Conservation (phyloP, 2,113 vertebrate genomes). For the Tenrec ecaudatus region DNA sequence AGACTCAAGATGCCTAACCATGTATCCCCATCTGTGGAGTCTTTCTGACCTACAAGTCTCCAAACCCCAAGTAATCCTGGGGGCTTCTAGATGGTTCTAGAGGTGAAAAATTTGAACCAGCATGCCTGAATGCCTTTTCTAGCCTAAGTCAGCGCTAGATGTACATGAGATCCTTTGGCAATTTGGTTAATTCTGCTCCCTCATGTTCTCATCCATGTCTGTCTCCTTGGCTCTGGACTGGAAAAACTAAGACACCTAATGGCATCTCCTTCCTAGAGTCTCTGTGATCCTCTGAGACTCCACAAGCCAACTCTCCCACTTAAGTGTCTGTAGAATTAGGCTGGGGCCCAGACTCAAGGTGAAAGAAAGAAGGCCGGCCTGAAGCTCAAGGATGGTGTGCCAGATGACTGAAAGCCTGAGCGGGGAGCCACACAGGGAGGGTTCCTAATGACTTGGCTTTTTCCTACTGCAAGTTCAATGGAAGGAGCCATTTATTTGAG, state of each 20-base stretch:
- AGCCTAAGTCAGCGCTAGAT: slow-evolving; percentile 16
- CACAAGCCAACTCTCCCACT: slow-evolving; percentile 12
- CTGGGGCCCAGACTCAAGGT: slow-evolving; percentile 2
- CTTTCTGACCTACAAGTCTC: background rate
- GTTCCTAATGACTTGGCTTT: slow-evolving; percentile 57
- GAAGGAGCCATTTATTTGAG: slow-evolving; percentile 48
- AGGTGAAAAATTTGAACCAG: slow-evolving; percentile 48
- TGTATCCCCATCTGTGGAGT: background rate
- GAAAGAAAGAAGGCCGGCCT: background rate
- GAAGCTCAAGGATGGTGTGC: background rate
- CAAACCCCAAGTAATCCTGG: background rate
- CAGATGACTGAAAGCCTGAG: background rate
- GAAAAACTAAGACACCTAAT: slow-evolving; percentile 26
- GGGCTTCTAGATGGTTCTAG: background rate
- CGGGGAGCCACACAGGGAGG: background rate
- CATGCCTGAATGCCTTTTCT: background rate
- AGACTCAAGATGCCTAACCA: background rate
- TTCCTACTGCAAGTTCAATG: slow-evolving; percentile 40
- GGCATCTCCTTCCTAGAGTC: background rate
- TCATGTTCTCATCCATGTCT: slow-evolving; percentile 54
- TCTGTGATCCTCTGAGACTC: slow-evolving; percentile 34
- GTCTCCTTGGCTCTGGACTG: background rate
- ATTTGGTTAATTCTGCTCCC: slow-evolving; percentile 36
- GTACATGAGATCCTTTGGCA: slow-evolving; percentile 21
- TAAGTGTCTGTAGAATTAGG: slow-evolving; percentile 25